Percentiles rank a stretch among this genome's conserved stretches.
phyloP scores from a whole-genome alignment of 2,888 invertebrate species.

The Falcaria lacertinaria region DNA sequence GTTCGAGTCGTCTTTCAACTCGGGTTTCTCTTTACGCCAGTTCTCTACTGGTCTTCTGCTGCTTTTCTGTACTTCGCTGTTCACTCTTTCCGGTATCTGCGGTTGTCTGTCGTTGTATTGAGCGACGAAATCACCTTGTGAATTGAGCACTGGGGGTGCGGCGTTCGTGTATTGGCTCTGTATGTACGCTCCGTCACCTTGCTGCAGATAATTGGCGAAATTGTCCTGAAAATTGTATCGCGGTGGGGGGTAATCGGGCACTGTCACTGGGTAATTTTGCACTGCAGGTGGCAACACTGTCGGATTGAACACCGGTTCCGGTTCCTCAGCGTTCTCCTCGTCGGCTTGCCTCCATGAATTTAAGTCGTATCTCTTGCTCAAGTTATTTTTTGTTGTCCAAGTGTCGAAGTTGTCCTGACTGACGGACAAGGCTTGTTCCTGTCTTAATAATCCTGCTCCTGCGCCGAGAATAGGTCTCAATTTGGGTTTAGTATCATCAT shows the following conservation, averaged over 20 bases:
- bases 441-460: slow-evolving; percentile 55
- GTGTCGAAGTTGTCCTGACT: slow-evolving; percentile 55
- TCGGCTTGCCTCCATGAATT: slow-evolving; percentile 67
- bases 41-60: slow-evolving; percentile 52
- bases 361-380: slow-evolving; percentile 61
- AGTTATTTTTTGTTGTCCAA: slow-evolving; percentile 52
- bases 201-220: slow-evolving; percentile 56
- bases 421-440: slow-evolving; percentile 44
- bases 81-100: slow-evolving; percentile 43
- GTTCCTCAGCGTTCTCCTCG: slow-evolving; percentile 52
- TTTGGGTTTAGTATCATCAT: slow-evolving; percentile 62
- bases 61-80: slow-evolving; percentile 58
- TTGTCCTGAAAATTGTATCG: slow-evolving; percentile 44
- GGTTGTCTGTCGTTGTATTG: slow-evolving; percentile 21
- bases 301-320: slow-evolving; percentile 50
- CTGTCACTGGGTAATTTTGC: slow-evolving; percentile 22
- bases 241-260: slow-evolving; percentile 58
- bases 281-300: slow-evolving; percentile 49
- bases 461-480: slow-evolving; percentile 67
- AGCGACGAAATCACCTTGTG: slow-evolving; percentile 44
- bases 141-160: slow-evolving; percentile 39
- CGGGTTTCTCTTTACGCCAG: slow-evolving; percentile 59
- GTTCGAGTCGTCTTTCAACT: slow-evolving; percentile 46
- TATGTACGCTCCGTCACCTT: slow-evolving; percentile 65
- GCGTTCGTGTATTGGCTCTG: slow-evolving; percentile 51